Base-by-base conservation (phyloP, 2,797 vertebrate genomes). In the Agapornis canus region DNA sequence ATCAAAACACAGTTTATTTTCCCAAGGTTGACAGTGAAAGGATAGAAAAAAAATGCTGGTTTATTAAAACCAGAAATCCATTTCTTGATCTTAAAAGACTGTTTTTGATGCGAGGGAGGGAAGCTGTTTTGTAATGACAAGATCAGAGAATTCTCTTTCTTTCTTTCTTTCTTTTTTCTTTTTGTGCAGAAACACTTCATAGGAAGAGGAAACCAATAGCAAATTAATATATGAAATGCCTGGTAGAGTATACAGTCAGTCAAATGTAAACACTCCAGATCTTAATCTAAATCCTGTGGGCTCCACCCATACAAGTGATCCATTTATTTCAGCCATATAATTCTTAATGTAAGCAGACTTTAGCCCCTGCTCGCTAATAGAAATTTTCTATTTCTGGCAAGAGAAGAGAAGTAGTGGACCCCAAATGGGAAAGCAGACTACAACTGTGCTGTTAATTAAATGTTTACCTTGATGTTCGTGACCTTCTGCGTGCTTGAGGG, bases 1-100 rank as follows among this genome's bases (percentile, higher is more conserved):
- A 95, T 94, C 83, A 92, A 96, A 95, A 96, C 63, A 80, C 51
- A 51, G 13, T 82, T 94, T 96, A 68, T 93, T 96, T 93, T 95
- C 69, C 49, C 84, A 86, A 71, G 49, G 66, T 86, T 91, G 84
- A 90, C 60, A 90, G 56, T 73, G 65, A 94, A 88, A 90, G 51
- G 56, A 72, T 85, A 47, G 32, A 9, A 69, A 78, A 31, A 69
- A 85, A 59, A 16, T 5, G 13, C 18, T 79, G 9, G n/a, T 94
- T 96, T 94, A 84, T 91, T 90, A 94, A 78, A 48, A 77, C 48
- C 77, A 94, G 85, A 90, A 94, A 94, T 79, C 59, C 48, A 91
- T 84, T 90, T 95, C 32, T 94, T 92, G 56, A 77, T 90, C 82
- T 91, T 84, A 79, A 86, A 92, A 88, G 51, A 70, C 54, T 66